Base-by-base conservation (phyloP, 1,140 invertebrate genomes). In the Drosophila varians region DNA sequence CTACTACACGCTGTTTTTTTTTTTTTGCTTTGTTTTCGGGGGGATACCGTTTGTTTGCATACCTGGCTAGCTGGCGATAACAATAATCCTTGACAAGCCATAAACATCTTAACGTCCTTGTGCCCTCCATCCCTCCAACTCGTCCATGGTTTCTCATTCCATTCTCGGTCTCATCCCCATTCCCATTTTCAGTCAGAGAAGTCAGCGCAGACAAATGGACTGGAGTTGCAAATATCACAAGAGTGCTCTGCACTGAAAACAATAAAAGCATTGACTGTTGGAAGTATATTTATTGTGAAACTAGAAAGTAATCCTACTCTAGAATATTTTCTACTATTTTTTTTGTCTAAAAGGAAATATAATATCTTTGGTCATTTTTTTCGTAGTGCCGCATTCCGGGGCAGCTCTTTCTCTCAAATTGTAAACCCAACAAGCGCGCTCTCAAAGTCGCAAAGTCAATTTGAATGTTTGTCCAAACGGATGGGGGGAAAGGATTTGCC, bases 71-170 rank as follows among this genome's bases (percentile, higher is more conserved):
- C 74, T 82, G 82, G 77, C 77, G 82, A 87, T 87, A 87, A 87
- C 82, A 87, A 87, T 87, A 87, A 87, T 87, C 82, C 82, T 82
- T 88, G 82, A 87, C 82, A 87, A 87, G 82, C 77, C 82, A 87
- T 87, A 87, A 87, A 87, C 82, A 87, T 87, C 82, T 87, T 87
- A 84, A 86, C 83, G 82, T 86, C 75, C 62, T 66, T 79, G 82
- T 71, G 40, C 62, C 46, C 54, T 42, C 43, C 46, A 49, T 42
- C 43, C 21, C 19, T 23, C 12, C 19, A 0, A 16, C 38, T 16
- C 46, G 21, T 43, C 48, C 28, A 21, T 16, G 42, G 40, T 42
- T 46, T 16, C n/a, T n/a, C n/a, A n/a, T n/a, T n/a, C 28, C 42
- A 26, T 34, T 18, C 19, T 5, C 42, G 14, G 12, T 14, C n/a